phyloP scores from a whole-genome alignment of 2,888 invertebrate genomes.

The Sarcophaga carnaria region DNA sequence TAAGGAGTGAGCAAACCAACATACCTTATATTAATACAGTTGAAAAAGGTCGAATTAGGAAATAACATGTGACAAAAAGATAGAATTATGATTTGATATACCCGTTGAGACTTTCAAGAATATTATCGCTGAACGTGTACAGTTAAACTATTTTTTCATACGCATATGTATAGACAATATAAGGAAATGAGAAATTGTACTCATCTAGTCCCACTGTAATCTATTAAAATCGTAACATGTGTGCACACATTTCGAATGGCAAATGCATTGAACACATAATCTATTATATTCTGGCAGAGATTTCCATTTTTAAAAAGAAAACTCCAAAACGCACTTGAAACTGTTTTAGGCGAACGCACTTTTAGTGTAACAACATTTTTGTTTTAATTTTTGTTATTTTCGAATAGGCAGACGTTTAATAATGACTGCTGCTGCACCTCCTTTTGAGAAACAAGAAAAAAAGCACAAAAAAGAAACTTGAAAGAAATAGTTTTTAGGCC shows the following conservation, averaged over 20 bases:
- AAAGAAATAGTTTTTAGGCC: constrained; percentile 46
- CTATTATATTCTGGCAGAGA: constrained; percentile 50
- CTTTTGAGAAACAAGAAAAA: constrained; percentile 46
- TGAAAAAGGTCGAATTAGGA: too few species aligned
- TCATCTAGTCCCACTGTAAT: constrained; percentile 21
- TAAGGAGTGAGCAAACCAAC: too few species aligned
- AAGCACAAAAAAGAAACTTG: not conserved
- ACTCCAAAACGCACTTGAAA: constrained; percentile 63
- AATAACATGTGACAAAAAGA: too few species aligned
- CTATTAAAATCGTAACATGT: constrained; percentile 18
- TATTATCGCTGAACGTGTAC: too few species aligned
- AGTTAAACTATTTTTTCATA: not conserved
- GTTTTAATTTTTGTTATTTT: not conserved
- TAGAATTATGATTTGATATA: too few species aligned
- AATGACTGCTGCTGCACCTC: constrained; percentile 52
- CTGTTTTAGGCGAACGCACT: constrained; percentile 55
- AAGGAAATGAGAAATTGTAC: too few species aligned
- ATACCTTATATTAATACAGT: too few species aligned
- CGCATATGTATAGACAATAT: too few species aligned
- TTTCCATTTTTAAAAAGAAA: constrained; percentile 54
- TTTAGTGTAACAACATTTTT: constrained; percentile 53
- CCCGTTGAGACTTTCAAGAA: too few species aligned
- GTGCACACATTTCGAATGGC: not conserved
- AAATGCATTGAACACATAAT: constrained; percentile 2
- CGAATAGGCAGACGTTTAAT: constrained; percentile 26